Conservation (phyloP, 2,113 vertebrate genomes). For the Seriola rivoliana region DNA sequence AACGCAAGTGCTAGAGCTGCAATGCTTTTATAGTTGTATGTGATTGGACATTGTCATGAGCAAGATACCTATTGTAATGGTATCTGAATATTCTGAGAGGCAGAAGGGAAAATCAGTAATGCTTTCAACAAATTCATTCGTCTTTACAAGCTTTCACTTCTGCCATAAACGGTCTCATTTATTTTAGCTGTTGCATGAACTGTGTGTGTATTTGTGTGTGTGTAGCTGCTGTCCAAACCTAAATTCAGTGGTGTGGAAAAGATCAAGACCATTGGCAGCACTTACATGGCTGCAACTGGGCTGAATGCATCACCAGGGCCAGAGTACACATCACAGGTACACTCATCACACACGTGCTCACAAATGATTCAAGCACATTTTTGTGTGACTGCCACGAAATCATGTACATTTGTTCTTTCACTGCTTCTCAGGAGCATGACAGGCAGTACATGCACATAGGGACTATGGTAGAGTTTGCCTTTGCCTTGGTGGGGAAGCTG, state of each 20-base stretch:
- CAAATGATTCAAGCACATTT: not conserved
- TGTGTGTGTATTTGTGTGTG: slow-evolving; percentile 34
- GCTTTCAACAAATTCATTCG: not conserved
- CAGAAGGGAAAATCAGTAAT: not conserved
- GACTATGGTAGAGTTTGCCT: slow-evolving; percentile 98
- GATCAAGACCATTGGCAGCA: slow-evolving; percentile 99
- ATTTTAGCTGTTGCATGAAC: not conserved
- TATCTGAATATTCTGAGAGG: not conserved
- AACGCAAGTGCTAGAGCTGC: not conserved
- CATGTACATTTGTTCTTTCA: not conserved
- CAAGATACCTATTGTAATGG: not conserved
- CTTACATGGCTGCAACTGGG: slow-evolving; percentile 98
- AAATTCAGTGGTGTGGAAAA: slow-evolving; percentile 99
- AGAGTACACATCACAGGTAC: slow-evolving; percentile 91
- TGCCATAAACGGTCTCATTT: not conserved
- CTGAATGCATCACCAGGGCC: slow-evolving; percentile 91
- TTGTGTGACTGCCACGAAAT: not conserved
- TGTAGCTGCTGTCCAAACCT: slow-evolving; percentile 94
- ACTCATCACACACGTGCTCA: not conserved
- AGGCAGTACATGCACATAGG: slow-evolving; percentile 97
- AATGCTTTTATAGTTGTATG: not conserved
- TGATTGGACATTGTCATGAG: not conserved
- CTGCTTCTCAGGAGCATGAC: slow-evolving; percentile 89
- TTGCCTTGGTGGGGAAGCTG: slow-evolving; percentile 95
- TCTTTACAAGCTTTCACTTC: not conserved